Evolutionary conservation across 1,140 invertebrate species (phyloP).

Genomic region (Zaprionus gabonicus): DNA sequence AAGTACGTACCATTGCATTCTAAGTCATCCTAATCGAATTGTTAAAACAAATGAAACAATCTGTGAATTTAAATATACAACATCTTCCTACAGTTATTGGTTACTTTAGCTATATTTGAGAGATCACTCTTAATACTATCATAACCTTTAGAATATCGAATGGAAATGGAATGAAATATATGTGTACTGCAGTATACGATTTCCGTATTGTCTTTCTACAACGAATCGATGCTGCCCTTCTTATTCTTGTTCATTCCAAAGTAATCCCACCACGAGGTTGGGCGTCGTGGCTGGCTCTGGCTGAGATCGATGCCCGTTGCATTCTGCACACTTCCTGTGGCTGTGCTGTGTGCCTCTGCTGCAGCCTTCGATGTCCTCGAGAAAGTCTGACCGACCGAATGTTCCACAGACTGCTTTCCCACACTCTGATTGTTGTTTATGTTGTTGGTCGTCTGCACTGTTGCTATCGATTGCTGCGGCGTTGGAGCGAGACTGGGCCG

Average conservation of each 20-base stretch:
- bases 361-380: not conserved
- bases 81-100: not conserved
- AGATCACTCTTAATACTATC: not conserved
- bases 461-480: slow-evolving; percentile 31
- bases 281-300: not conserved
- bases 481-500: slow-evolving; percentile 32
- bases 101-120: not conserved
- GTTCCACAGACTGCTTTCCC: not conserved
- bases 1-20: too few relatives aligned
- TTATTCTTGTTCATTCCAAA: slow-evolving; percentile 51
- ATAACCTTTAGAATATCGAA: not conserved
- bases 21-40: too few relatives aligned
- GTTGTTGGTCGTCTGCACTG: slow-evolving; percentile 17
- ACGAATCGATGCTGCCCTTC: slow-evolving; percentile 39
- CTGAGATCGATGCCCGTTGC: not conserved
- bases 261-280: slow-evolving; percentile 52
- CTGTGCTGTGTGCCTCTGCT: not conserved
- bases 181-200: slow-evolving; percentile 4
- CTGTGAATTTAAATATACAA: too few relatives aligned
- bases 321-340: not conserved
- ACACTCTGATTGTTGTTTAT: not conserved
- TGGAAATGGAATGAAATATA: too few relatives aligned
- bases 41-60: not conserved
- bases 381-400: not conserved
- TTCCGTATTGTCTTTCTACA: slow-evolving; percentile 1